Conservation (phyloP, 2,797 vertebrate genomes). For the Eulemur albifrons region DNA sequence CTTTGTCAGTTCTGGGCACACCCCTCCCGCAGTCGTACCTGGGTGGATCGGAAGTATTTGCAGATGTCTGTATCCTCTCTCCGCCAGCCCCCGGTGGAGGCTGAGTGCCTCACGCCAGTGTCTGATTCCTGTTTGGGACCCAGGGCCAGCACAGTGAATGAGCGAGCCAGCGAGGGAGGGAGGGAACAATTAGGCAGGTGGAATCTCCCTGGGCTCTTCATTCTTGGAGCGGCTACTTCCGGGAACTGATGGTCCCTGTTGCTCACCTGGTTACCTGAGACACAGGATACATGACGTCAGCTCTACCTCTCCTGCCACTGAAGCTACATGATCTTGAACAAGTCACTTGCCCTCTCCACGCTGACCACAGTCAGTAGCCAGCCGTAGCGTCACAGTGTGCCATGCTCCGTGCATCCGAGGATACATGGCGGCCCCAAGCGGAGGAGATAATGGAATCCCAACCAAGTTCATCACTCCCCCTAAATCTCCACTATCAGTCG, state of each 20-base stretch:
- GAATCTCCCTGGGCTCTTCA: not conserved
- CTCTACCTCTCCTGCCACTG: not conserved
- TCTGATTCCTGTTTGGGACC: not conserved
- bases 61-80: not conserved
- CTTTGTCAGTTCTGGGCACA: not conserved
- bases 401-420: not conserved
- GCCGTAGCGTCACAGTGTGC: not conserved
- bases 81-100: not conserved
- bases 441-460: not conserved
- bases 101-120: not conserved
- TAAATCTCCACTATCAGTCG: not conserved
- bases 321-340: not conserved
- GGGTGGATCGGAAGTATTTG: not conserved
- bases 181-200: accelerated
- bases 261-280: not conserved
- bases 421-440: not conserved
- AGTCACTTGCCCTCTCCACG: not conserved
- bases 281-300: not conserved
- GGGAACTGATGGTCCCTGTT: not conserved
- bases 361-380: accelerated
- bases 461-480: not conserved
- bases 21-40: too few relatives aligned
- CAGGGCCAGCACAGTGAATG: not conserved
- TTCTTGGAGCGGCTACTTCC: not conserved
- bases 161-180: not conserved